A percentile compares a stretch with the other conserved stretches of the same genome.
Conservation (phyloP, 2,888 invertebrate genomes). For the Scaptodrosophila latifasciaeformis region DNA sequence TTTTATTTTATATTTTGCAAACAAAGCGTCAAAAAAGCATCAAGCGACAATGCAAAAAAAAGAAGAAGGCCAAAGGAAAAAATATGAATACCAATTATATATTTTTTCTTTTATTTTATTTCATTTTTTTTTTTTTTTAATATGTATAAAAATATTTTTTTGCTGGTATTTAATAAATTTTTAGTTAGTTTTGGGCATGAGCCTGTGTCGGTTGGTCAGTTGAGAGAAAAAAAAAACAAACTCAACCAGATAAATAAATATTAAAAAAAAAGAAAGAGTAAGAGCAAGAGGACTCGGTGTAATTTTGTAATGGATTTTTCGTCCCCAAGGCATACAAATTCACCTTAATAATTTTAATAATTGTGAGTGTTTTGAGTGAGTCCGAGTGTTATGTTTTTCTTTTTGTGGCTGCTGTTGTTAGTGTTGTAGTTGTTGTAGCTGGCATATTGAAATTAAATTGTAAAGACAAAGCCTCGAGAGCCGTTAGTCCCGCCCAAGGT, state of each 20-base stretch:
- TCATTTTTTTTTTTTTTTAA: too few species aligned
- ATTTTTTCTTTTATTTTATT: too few species aligned
- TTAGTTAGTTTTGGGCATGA: constrained; percentile 60
- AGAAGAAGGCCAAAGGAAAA: constrained; percentile 10
- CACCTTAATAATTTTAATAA: constrained; percentile 22
- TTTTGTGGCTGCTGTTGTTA: neutral
- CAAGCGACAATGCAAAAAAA: constrained; percentile 5
- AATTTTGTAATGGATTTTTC: constrained; percentile 55
- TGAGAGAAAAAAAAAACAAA: constrained; percentile 44
- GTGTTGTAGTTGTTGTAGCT: neutral
- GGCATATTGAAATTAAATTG: constrained; percentile 49
- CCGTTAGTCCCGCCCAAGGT: neutral
- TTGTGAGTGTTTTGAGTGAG: constrained; percentile 52
- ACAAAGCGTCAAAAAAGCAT: neutral
- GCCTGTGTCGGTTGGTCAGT: constrained; percentile 9
- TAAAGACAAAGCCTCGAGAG: constrained; percentile 7
- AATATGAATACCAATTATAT: constrained; percentile 1
- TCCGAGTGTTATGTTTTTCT: neutral
- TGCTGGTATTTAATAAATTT: constrained; percentile 64
- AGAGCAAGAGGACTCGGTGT: constrained; percentile 13
- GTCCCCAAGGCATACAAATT: constrained; percentile 35
- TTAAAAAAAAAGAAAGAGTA: constrained; percentile 37
- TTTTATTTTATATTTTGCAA: too few species aligned
- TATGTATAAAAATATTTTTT: constrained; percentile 61
- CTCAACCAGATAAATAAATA: constrained; percentile 11